Evolutionary conservation across 2,888 invertebrate genomes (phyloP), one percentile per base, ranked within the genome.

Genomic region (Troides oblongomaculatus): DNA sequence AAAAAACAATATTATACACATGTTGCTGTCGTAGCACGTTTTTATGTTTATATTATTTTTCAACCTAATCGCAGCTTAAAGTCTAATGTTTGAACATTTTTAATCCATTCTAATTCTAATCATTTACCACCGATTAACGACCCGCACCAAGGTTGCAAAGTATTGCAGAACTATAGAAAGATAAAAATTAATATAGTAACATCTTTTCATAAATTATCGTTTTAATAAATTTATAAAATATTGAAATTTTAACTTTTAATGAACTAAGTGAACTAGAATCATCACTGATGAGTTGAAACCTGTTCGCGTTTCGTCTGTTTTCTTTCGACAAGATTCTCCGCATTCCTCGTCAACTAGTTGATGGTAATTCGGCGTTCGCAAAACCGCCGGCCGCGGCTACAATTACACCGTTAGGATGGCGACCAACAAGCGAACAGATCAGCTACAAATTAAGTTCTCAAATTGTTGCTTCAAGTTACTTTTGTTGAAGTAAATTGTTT

Each of bases 341-440:
- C 43, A 70, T 70, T 70, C 62, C 57, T 66, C 62, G 59, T 57
- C 30, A 57, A 57, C 65, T 46, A 21, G 36, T 21, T 53, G 62
- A 39, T 53, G 30, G 57, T 57, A 66, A 62, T 70, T 70, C 62
- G 69, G 58, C 58, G 58, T 58, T 66, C 56, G 69, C 65, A 12
- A 70, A 66, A 58, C 62, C n/a, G 17, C 18, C 65, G 43, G 10
- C 36, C 14, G 23, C 56, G 57, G 58, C 30, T 58, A 23, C 57
- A 5, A 46, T 46, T 56, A 50, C 66, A 70, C 69, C 69, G 69
- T 70, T 70, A 70, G 62, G n/a, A 36, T 39, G 30, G 56, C 46
- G 50, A 10, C 23, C 25, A 62, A 17, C 39, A 18, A 61, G 61
- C 60, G 39, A 23, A 30, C 56, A 43, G 56, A 64, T 64, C 69